phyloP scores from a whole-genome alignment of 2,113 vertebrate species.

The Sapayoa aenigma region DNA sequence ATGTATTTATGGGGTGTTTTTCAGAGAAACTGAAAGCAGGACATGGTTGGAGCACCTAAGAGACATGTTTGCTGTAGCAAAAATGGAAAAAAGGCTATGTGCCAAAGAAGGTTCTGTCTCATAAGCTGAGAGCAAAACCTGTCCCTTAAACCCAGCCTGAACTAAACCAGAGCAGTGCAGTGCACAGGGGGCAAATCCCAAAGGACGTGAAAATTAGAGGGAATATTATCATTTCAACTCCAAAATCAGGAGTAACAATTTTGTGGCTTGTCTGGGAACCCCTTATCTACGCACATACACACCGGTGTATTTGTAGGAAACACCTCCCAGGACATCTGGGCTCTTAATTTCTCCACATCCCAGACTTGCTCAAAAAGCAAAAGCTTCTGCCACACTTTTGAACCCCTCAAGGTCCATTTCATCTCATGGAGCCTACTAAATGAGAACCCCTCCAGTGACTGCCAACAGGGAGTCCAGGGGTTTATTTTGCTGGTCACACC shows the following conservation, averaged over 20 bases:
- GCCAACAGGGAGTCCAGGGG: background rate
- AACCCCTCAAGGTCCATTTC: background rate
- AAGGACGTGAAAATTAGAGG: background rate
- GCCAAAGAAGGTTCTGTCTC: background rate
- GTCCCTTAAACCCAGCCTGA: background rate
- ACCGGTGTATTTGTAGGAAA: background rate
- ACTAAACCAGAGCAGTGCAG: background rate
- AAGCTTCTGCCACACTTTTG: rapidly evolving
- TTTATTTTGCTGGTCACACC: background rate
- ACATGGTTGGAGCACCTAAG: rapidly evolving
- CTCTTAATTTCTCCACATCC: background rate
- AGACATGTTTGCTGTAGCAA: background rate
- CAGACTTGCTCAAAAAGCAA: background rate
- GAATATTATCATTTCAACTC: background rate
- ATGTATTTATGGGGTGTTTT: background rate
- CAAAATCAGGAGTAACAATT: background rate
- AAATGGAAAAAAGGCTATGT: background rate
- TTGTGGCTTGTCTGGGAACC: background rate
- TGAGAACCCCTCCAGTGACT: background rate
- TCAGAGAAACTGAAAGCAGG: background rate
- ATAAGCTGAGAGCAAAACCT: background rate
- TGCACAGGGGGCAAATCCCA: background rate
- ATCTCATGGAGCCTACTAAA: background rate
- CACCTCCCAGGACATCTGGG: rapidly evolving
- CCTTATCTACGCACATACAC: rapidly evolving